Evolutionary conservation across 2,797 vertebrate genomes (phyloP), one percentile per base, ranked within the genome.

Genomic region (Amblyraja radiata): DNA sequence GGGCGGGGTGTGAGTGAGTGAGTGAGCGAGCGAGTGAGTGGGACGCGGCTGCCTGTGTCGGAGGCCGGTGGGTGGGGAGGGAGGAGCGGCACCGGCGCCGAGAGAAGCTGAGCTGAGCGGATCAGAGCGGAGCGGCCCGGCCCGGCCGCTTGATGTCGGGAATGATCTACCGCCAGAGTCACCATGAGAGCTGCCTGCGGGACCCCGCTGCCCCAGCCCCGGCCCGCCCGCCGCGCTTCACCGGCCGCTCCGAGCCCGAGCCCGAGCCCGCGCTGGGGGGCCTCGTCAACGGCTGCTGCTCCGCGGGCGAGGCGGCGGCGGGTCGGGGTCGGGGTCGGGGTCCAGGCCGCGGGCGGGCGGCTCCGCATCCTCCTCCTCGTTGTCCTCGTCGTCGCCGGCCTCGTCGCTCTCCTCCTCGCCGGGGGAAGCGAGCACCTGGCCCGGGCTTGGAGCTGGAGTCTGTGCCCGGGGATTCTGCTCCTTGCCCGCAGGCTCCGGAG

Each of bases 171-270:
- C 71, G 73, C 65, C 90, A 76, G 68, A 92, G 71, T 46, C 46
- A 92, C 90, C 90, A 92, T 92, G 90, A 92, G 68, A 71, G 90
- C 71, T 92, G 90, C 65, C 71, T 92, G 90, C 90, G 68, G 71
- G 71, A 39, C 10, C 90, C 90, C 71, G 65, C n/a, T 32, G 10
- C n/a, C 1, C 39, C 84, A 84, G 90, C 79, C 2, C 36, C 77
- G n/a, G n/a, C 71, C 46, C 46, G 46, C 39, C 4, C 78, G 39
- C 2, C 80, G 4, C 61, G 61, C n/a, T 88, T 88, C 84, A n/a
- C 65, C 84, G 18, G 14, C 9, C n/a, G 23, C 84, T 32, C 32
- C 32, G 32, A 32, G 32, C 32, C 32, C 32, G 32, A 32, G 32
- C 32, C 61, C 71, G 90, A 92, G 21, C 36, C 90, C 21, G 90